Percentiles rank a stretch among this genome's conserved stretches.
Evolutionary conservation across 2,113 vertebrate genomes (phyloP).

Genomic region (Eudyptes chrysolophus): DNA sequence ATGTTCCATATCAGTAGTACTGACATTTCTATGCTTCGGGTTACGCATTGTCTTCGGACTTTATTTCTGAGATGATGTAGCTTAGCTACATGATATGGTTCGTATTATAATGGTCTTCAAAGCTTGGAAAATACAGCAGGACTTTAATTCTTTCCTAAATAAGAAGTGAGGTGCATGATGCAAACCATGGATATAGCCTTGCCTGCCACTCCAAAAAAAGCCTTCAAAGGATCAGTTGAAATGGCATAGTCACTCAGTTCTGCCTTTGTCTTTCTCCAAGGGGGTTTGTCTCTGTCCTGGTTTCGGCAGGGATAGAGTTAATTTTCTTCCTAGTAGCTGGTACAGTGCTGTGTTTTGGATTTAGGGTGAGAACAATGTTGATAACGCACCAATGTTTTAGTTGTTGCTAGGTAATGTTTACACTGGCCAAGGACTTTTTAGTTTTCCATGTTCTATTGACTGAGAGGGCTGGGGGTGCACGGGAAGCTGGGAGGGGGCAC

Average conservation of each 20-base stretch:
- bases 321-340: too few species aligned
- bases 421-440: too few species aligned
- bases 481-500: too few species aligned
- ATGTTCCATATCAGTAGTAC: background rate
- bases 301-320: too few species aligned
- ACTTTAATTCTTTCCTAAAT: background rate
- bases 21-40: background rate
- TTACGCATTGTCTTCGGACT: background rate
- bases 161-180: background rate
- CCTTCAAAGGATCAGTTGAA: background rate
- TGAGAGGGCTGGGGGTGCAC: too few species aligned
- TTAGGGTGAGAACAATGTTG: too few species aligned
- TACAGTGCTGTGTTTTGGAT: too few species aligned
- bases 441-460: too few species aligned
- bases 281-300: rapidly evolving
- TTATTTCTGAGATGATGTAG: background rate
- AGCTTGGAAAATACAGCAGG: background rate
- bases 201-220: background rate
- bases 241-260: background rate
- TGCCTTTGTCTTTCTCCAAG: background rate
- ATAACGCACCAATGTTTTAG: too few species aligned
- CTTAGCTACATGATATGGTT: background rate
- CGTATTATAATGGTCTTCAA: background rate
- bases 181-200: background rate
- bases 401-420: too few species aligned